Base-by-base conservation (phyloP, 2,888 invertebrate genomes). In the Drosophila macrothrix region DNA sequence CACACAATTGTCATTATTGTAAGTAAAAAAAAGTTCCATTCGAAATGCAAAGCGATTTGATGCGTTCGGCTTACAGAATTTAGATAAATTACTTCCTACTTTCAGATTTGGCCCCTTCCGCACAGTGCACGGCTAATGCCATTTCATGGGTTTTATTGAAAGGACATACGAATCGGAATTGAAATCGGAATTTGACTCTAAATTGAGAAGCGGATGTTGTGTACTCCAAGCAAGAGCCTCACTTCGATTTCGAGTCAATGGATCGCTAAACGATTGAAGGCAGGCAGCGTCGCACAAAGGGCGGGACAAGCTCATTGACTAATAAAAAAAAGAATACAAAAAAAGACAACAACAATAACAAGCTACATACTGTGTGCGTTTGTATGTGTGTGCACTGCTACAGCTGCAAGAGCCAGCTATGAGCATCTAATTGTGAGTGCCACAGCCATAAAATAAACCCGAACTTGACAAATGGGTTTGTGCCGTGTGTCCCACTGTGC, bases 381-480 rank as follows among this genome's bases (percentile, higher is more conserved):
- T 46, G 35, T 49, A 31, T 49, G 37, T 55, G 22, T 41, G 22
- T 7, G 28, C 64, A 53, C 49, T 31, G 53, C 22, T 69, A 54
- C 68, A 67, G 59, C 59, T 70, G 68, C 67, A 52, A 33, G 54
- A 65, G 71, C 60, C 82, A 68, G 73, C 85, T 78, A 84, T 73
- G 71, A 78, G 73, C 43, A 78, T 78, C 67, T 65, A 83, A 83
- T 80, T 82, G 80, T 71, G 66, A 70, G 73, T 79, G 68, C 31
- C 46, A 43, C 50, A 50, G 73, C 54, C 69, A 79, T 80, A 77
- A 73, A 76, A 67, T 55, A 61, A 76, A 58, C 68, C 80, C 58
- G 61, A 76, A 82, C 80, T 89, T 82, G 88, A 89, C 88, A 88
- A 88, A 89, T 87, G 85, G 85, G 78, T 83, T 89, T 79, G 63